phyloP scores from a whole-genome alignment of 2,113 vertebrate species.

The Phaethornis superciliosus region DNA sequence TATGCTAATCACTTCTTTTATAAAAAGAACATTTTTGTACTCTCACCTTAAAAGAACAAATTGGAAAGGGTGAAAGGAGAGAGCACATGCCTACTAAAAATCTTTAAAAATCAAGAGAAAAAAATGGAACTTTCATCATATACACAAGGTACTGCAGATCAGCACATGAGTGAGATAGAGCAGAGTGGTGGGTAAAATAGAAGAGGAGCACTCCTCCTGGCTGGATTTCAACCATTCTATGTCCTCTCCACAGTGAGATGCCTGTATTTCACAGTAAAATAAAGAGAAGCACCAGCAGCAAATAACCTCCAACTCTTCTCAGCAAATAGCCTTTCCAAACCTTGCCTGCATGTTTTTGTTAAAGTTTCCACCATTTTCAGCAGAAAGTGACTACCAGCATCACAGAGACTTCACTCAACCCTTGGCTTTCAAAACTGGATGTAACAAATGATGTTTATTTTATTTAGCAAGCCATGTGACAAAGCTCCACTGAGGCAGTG shows the following conservation, averaged over 20 bases:
- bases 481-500: too few relatives aligned
- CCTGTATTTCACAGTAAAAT: background rate
- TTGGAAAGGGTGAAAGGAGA: background rate
- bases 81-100: background rate
- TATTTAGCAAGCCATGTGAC: too few relatives aligned
- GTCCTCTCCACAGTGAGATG: background rate
- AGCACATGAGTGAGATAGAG: background rate
- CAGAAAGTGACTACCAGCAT: background rate
- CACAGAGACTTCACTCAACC: background rate
- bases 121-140: background rate
- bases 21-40: background rate
- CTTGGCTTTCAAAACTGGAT: background rate
- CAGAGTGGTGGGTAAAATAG: background rate
- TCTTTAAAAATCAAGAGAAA: background rate
- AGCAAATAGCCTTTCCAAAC: background rate
- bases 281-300: background rate
- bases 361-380: background rate
- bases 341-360: background rate
- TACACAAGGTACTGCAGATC: background rate
- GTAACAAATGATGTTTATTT: too few relatives aligned
- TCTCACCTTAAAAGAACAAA: background rate
- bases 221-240: background rate
- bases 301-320: background rate
- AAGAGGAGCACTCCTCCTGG: background rate
- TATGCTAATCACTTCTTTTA: background rate